Evolutionary conservation across 2,797 vertebrate genomes (phyloP).

Genomic region (Bradypodion ventrale): DNA sequence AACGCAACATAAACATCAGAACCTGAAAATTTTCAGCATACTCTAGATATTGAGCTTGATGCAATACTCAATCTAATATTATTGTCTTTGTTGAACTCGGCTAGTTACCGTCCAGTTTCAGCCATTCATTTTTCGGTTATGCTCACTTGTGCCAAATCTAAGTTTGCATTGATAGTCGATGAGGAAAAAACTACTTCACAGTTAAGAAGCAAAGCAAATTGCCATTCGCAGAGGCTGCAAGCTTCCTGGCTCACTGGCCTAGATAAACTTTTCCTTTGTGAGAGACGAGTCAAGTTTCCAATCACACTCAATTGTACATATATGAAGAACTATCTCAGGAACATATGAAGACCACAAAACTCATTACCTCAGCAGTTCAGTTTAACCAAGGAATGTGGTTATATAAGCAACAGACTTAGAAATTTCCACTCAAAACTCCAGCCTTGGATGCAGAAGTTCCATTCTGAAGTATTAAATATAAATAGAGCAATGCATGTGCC

Average conservation of each 20-base stretch:
- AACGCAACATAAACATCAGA: neutral
- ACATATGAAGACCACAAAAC: constrained; percentile 71
- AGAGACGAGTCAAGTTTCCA: constrained; percentile 60
- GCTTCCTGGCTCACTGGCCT: constrained; percentile 50
- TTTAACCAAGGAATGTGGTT: constrained; percentile 73
- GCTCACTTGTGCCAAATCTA: constrained; percentile 51
- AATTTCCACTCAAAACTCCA: constrained; percentile 69
- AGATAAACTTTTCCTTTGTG: constrained; percentile 62
- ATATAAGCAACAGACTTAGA: constrained; percentile 70
- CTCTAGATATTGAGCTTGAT: too few relatives aligned
- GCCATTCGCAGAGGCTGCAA: constrained; percentile 58
- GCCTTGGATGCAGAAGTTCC: constrained; percentile 61
- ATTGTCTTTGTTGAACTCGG: neutral
- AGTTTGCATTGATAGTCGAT: constrained; percentile 55
- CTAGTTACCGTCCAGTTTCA: neutral
- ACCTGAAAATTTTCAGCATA: neutral
- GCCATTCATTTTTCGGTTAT: constrained; percentile 24
- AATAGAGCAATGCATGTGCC: constrained; percentile 62
- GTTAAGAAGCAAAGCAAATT: constrained; percentile 62
- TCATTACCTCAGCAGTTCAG: constrained; percentile 73
- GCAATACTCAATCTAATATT: neutral
- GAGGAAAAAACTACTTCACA: constrained; percentile 52
- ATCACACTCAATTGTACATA: constrained; percentile 58
- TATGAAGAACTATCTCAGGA: constrained; percentile 71
- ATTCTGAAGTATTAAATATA: constrained; percentile 56